Evolutionary conservation across 2,888 invertebrate genomes (phyloP).

Genomic region (Bimastos eiseni): DNA sequence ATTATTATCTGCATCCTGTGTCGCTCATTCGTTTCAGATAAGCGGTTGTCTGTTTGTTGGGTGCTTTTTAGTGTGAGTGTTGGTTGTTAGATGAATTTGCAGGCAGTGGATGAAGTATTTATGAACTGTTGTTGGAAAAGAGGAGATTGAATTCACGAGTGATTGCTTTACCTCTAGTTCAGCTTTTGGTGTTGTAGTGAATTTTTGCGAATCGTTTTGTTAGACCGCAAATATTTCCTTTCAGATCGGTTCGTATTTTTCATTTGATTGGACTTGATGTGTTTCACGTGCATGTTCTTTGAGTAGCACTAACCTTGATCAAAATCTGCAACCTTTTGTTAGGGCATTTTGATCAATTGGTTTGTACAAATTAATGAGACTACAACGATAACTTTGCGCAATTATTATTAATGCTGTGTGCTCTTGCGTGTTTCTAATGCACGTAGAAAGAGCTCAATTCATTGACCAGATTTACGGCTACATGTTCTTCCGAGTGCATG

Average conservation of each 20-base stretch:
- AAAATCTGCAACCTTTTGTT: not conserved
- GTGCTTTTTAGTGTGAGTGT: not conserved
- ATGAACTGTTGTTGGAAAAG: not conserved
- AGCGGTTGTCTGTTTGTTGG: not conserved
- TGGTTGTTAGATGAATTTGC: not conserved
- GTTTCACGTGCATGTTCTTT: not conserved
- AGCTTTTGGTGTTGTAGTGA: not conserved
- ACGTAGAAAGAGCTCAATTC: not conserved
- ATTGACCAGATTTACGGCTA: not conserved
- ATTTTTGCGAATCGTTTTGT: not conserved
- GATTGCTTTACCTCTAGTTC: constrained; percentile 6
- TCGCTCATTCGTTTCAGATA: not conserved
- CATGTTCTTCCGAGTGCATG: not conserved
- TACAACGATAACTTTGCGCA: not conserved
- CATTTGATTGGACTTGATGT: not conserved
- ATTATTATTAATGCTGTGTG: not conserved
- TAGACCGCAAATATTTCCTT: not conserved
- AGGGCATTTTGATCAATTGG: not conserved
- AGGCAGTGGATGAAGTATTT: not conserved
- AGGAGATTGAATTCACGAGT: not conserved
- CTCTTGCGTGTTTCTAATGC: not conserved
- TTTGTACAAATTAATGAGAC: too few relatives aligned
- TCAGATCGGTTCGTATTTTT: not conserved
- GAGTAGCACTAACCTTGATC: not conserved
- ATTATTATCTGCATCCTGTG: not conserved